Base-by-base conservation (phyloP, 2,888 invertebrate genomes). In the Tryphoninae sp. region DNA sequence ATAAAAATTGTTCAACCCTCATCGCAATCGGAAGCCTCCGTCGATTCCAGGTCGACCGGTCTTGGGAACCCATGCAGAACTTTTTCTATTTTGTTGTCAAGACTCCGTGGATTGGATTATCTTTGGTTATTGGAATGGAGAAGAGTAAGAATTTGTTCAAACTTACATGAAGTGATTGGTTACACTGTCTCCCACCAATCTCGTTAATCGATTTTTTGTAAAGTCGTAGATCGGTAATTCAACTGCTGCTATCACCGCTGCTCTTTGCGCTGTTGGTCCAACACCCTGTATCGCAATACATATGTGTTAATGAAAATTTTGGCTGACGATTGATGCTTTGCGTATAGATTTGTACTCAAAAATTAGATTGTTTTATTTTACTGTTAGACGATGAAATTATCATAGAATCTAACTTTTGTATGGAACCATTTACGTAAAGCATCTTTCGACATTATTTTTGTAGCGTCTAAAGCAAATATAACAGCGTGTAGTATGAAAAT, bases 201-300 rank as follows among this genome's bases (percentile, higher is more conserved):
- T 93, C 91, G 94, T 93, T 81, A 98, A 93, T 84, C 95, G 94
- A 86, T 95, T 94, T 93, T 98, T 98, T 92, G 96, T 95, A 86
- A 96, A 95, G 93, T 98, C 98, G 93, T 98, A 98, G 61, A 96
- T 97, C 53, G 98, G 98, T 89, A 98, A 94, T 93, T 98, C 98
- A 62, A 98, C 98, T 13, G 97, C 98, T 55, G 98, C 98, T 89
- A 98, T 97, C 55, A 98, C 95, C 11, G 97, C 98, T 49, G 98
- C 98, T 89, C 98, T 94, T 93, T 98, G 98, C 69, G 97, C 96
- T 72, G 98, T 98, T 16, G 98, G 97, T 26, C 96, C 96, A 81
- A 98, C 98, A 84, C 98, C 98, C 95, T 97, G 61, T 40, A 26
- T 64, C 45, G 58, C 51, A 67, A 78, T 64, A 72, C n/a, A 71